A percentile compares a stretch with the other conserved stretches of the same genome.
Evolutionary conservation across 2,888 invertebrate species (phyloP).

Genomic region (Invenusta paracnida): DNA sequence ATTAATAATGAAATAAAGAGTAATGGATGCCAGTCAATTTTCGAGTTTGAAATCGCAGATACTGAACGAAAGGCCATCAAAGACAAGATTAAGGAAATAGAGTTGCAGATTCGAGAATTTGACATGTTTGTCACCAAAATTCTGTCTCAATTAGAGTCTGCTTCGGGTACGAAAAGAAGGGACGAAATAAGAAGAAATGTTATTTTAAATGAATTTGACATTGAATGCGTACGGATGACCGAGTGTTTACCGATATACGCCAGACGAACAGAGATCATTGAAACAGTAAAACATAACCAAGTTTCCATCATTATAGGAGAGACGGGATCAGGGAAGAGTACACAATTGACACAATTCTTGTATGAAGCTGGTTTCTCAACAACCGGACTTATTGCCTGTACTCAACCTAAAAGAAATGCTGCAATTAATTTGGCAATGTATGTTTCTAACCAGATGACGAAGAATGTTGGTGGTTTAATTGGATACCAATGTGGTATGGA

Average conservation of each 20-base stretch:
- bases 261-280: conserved; percentile 50
- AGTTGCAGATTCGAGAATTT: not conserved
- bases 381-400: conserved; percentile 73
- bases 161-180: not conserved
- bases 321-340: conserved; percentile 91
- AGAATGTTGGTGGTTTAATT: conserved; percentile 84
- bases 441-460: conserved; percentile 95
- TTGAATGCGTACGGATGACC: conserved; percentile 60
- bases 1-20: not conserved
- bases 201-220: not conserved
- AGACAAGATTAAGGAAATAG: not conserved
- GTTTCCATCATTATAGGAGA: conserved; percentile 97
- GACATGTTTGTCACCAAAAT: not conserved
- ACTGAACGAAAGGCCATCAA: not conserved
- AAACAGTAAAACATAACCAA: conserved; percentile 67
- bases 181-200: not conserved
- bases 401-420: conserved; percentile 68
- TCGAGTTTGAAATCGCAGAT: not conserved
- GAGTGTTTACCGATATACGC: conserved; percentile 52
- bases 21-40: not conserved
- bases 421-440: conserved; percentile 99
- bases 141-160: not conserved
- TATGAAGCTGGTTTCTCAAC: conserved; percentile 88
- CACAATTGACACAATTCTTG: conserved; percentile 96
- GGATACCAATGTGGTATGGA: conserved; percentile 99